Base-by-base conservation (phyloP, 2,888 invertebrate genomes). In the Drosophila vallismaia region DNA sequence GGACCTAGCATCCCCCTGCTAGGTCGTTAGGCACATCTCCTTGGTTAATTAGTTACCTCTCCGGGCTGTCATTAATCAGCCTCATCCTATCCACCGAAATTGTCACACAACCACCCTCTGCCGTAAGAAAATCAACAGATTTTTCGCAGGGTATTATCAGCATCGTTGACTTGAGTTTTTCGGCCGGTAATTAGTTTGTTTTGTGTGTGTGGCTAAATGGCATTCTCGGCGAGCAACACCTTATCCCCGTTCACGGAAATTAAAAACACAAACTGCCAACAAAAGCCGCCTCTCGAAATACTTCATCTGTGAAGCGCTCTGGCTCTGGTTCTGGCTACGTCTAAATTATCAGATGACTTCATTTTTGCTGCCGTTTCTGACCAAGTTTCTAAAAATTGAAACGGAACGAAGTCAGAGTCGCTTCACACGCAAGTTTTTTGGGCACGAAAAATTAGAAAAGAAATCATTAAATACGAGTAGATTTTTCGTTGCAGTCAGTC, bases 151-250 rank as follows among this genome's bases (percentile, higher is more conserved):
- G 36, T 45, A 12, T 51, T 40, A 42, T 42, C 40, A 9, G 40
- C 19, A 19, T 42, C 40, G n/a, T n/a, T 12, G 36, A 42, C 40
- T 42, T 14, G 40, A 19, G 40, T 9, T 42, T 4, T 9, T 55
- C n/a, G 12, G 45, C 44, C 49, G 60, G 60, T 51, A 64, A 64
- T 66, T 66, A 66, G 46, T 62, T 36, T 53, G 52, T 62, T 59
- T 60, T 64, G 38, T 45, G 19, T 45, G 19, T 19, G 59, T 36
- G 26, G 10, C 46, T n/a, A 28, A 62, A 62, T 58, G 14, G 10
- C 49, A 62, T 50, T 44, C 31, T 9, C 19, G 40, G 8, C 26
- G 24, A 9, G 38, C 55, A 49, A 48, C 49, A 64, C 50, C 45
- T 40, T 46, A 46, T 64, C 28, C 42, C 50, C 44, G 24, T 24